phyloP scores from a whole-genome alignment of 2,888 invertebrate species.

The Petrophora chlorosata region DNA sequence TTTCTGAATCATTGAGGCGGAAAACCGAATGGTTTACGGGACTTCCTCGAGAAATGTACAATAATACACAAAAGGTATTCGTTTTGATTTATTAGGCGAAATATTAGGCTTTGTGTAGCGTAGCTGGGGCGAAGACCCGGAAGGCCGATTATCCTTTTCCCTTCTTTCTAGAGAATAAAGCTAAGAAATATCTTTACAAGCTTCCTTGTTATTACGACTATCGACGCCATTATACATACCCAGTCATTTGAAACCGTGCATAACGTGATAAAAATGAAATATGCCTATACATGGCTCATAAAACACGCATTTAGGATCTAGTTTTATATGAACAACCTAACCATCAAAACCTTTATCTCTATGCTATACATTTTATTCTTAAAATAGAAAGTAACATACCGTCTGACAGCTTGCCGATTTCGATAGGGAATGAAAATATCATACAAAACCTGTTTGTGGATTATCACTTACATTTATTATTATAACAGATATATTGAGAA shows the following conservation, averaged over 20 bases:
- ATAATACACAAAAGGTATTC: conserved; percentile 10
- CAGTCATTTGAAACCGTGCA: conserved; percentile 19
- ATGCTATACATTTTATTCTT: too few species aligned
- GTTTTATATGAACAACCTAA: not conserved
- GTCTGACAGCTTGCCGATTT: too few species aligned
- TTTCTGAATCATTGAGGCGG: conserved; percentile 18
- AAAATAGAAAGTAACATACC: too few species aligned
- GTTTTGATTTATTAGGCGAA: conserved; percentile 29
- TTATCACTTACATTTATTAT: too few species aligned
- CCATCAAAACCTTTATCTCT: too few species aligned
- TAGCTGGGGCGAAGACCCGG: conserved; percentile 24
- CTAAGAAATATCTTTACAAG: conserved; percentile 22
- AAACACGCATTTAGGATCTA: conserved; percentile 7
- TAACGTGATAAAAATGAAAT: conserved; percentile 23
- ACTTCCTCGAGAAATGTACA: conserved; percentile 23
- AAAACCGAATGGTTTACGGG: conserved; percentile 19
- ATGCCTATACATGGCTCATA: conserved; percentile 17
- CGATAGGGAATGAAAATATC: too few species aligned
- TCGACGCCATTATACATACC: conserved; percentile 17
- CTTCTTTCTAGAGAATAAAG: conserved; percentile 9
- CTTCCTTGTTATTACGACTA: conserved; percentile 19
- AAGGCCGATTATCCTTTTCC: conserved; percentile 21
- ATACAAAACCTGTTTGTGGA: too few species aligned
- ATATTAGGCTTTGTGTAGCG: conserved; percentile 20
- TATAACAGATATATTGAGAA: too few species aligned